Evolutionary conservation across 1,140 invertebrate genomes (phyloP), one percentile per base, ranked within the genome.

Genomic region (Polypedilum vanderplanki): DNA sequence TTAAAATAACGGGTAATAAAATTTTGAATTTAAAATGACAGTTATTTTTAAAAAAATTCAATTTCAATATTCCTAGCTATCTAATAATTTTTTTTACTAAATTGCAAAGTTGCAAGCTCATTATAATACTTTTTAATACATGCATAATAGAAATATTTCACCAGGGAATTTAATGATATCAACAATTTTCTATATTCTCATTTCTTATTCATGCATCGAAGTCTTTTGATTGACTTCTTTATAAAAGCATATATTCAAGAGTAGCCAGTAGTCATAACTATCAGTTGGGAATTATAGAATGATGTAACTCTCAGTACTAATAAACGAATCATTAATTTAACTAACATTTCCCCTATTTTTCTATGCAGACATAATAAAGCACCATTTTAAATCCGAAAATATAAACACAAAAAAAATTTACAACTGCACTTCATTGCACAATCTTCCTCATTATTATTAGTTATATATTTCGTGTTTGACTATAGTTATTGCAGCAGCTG

Each of bases 401-500:
- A 57, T 57, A n/a, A 57, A n/a, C 24, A 33, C 24, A 33, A 33
- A 33, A 33, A 33, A 33, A 33, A 33, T 33, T 33, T 33, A 33
- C 24, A n/a, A 57, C n/a, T 57, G 46, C 46, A 57, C 46, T 57
- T 57, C 46, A 57, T 57, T 57, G 46, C 46, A 57, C 46, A 57
- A 57, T 57, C 46, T 57, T 57, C 46, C 46, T 57, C 46, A 57
- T 57, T 57, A 57, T n/a, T 15, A 57, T 57, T 57, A 33, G 24
- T 33, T 33, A 33, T 33, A 33, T 33, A 33, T 33, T 33, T 33
- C 24, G 24, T 33, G 24, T 33, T 33, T 33, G 24, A 33, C 24
- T 33, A n/a, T n/a, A n/a, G n/a, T n/a, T n/a, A 33, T 33, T 33
- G 24, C 24, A 33, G 24, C 24, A 33, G 24, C 24, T 33, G 24